Conservation (phyloP, 2,113 vertebrate species). For the Elachura formosa region DNA sequence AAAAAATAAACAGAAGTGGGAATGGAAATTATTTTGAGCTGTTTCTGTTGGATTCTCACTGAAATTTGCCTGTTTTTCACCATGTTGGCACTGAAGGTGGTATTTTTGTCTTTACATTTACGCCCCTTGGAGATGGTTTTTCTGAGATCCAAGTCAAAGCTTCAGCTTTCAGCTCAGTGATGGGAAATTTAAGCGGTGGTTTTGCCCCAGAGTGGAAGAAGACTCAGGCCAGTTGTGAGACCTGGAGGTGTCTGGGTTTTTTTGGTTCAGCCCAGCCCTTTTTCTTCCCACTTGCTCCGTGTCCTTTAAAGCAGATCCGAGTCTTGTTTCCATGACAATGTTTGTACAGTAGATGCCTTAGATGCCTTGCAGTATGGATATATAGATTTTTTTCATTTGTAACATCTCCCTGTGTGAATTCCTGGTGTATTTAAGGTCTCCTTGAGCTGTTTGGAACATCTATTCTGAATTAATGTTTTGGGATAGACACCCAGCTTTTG, state of each 20-base stretch:
- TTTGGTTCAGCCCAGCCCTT: background rate
- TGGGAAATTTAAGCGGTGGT: background rate
- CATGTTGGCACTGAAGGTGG: fast-evolving
- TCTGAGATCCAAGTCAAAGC: background rate
- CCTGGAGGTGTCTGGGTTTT: background rate
- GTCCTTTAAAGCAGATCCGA: slow-evolving; percentile 11
- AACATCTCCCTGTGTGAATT: background rate
- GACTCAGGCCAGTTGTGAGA: background rate
- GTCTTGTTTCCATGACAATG: slow-evolving; percentile 64
- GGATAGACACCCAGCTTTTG: background rate
- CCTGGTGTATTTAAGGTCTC: background rate
- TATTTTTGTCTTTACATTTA: background rate
- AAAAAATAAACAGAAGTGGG: background rate
- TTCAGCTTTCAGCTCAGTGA: background rate
- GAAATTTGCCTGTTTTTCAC: background rate
- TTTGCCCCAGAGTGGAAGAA: background rate
- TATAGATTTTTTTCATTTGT: background rate
- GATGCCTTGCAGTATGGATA: background rate
- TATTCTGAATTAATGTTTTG: background rate
- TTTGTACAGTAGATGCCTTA: background rate
- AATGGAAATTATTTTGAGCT: background rate
- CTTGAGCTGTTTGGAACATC: background rate
- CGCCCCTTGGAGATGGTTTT: background rate
- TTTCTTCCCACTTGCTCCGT: background rate
- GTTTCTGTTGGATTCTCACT: background rate